phyloP scores from a whole-genome alignment of 2,113 vertebrate genomes.

The Chiloscyllium plagiosum region DNA sequence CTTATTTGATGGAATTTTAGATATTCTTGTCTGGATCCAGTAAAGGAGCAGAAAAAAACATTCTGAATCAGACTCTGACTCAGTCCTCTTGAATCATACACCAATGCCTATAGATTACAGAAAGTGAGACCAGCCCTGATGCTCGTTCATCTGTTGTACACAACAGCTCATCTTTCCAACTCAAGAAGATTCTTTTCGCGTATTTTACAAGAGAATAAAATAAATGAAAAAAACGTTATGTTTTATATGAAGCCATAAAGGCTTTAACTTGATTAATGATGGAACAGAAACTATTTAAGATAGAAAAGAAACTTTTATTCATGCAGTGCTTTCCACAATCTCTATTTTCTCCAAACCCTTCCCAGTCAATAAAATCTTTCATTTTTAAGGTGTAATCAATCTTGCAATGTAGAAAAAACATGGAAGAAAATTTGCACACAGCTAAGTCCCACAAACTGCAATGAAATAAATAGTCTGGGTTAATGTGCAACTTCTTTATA shows the following conservation, averaged over 20 bases:
- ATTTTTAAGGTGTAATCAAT: background rate
- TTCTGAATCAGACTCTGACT: background rate
- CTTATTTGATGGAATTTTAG: background rate
- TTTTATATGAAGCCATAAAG: background rate
- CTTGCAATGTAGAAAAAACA: background rate
- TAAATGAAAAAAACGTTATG: background rate
- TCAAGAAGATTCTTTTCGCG: background rate
- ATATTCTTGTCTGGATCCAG: background rate
- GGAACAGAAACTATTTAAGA: background rate
- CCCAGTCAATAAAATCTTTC: background rate
- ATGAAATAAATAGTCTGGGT: background rate
- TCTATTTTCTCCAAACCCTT: background rate
- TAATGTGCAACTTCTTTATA: background rate
- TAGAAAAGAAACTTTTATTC: background rate
- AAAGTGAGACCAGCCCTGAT: background rate
- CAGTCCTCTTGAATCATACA: background rate
- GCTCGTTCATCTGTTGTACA: background rate
- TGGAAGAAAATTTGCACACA: background rate
- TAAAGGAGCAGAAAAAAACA: no score
- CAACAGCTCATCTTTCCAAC: background rate
- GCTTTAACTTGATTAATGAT: background rate
- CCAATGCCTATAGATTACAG: background rate
- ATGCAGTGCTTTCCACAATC: background rate
- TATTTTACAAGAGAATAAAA: background rate
- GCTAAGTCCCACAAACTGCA: background rate